Evolutionary conservation across 2,888 invertebrate species (phyloP).

Genomic region (Sceliomorpha sp.): DNA sequence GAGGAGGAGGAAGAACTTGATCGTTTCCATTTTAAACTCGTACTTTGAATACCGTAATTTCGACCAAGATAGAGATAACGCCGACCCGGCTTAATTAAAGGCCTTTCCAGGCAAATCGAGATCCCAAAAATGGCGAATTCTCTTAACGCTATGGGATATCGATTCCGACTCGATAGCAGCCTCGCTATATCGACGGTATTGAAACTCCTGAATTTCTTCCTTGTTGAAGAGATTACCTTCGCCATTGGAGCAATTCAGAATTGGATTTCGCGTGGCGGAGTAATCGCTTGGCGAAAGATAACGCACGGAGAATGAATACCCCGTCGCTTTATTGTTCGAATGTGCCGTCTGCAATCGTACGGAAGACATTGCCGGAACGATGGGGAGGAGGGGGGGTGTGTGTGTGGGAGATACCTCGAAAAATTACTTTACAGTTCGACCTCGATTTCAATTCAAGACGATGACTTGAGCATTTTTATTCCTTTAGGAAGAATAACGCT

Average conservation of each 20-base stretch:
- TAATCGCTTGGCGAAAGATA: slow-evolving; percentile 35
- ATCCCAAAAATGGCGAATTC: too few relatives aligned
- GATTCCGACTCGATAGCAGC: slow-evolving; percentile 14
- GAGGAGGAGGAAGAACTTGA: background rate
- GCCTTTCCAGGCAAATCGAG: slow-evolving; percentile 1
- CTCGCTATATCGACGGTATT: slow-evolving; percentile 13
- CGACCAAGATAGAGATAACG: slow-evolving; percentile 1
- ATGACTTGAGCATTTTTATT: too few relatives aligned
- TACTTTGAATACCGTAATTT: background rate
- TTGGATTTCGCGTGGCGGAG: slow-evolving; percentile 30
- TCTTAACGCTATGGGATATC: slow-evolving; percentile 23
- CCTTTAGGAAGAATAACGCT: too few relatives aligned
- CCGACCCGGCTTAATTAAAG: slow-evolving; percentile 7
- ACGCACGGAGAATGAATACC: slow-evolving; percentile 29
- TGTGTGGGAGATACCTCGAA: slow-evolving; percentile 8
- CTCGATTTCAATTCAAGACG: slow-evolving; percentile 25
- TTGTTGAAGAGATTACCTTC: slow-evolving; percentile 28
- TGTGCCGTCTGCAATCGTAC: slow-evolving; percentile 11
- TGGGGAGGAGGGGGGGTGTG: too few relatives aligned
- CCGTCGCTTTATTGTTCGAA: slow-evolving; percentile 30
- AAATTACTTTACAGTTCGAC: slow-evolving; percentile 34
- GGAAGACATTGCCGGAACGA: background rate
- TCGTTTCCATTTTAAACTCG: slow-evolving; percentile 4
- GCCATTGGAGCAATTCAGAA: slow-evolving; percentile 38
- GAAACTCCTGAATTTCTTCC: slow-evolving; percentile 27